These are phyloP conservation scores for Calameuta filiformis DNA, from an alignment of 2,888 invertebrate genomes.

Conservation along the genomic window DNA sequence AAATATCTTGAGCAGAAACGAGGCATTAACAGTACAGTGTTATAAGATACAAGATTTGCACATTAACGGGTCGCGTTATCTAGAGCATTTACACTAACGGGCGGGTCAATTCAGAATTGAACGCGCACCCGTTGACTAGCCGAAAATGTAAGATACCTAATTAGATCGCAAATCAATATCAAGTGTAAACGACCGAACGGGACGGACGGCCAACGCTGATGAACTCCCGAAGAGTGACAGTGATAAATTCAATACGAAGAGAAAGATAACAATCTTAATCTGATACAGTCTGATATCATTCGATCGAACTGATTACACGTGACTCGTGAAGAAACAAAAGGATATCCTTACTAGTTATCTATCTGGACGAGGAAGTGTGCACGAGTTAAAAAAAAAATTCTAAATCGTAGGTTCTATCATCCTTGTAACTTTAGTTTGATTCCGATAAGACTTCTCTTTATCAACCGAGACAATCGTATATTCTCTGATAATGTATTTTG, in stretches of 20 bases:
- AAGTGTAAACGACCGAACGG: slow-evolving; percentile 25
- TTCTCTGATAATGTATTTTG: not conserved
- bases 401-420: not conserved
- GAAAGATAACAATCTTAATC: not conserved
- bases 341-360: not conserved
- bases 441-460: not conserved
- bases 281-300: not conserved
- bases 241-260: not conserved
- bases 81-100: slow-evolving; percentile 49
- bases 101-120: slow-evolving; percentile 40
- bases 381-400: not conserved
- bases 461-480: not conserved
- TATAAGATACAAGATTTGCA: slow-evolving; percentile 5
- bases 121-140: slow-evolving; percentile 58
- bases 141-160: slow-evolving; percentile 43
- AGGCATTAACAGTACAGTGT: slow-evolving; percentile 27
- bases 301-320: not conserved
- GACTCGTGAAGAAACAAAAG: not conserved
- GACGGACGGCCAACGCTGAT: slow-evolving; percentile 5
- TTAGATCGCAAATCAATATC: slow-evolving; percentile 31
- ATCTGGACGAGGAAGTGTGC: not conserved
- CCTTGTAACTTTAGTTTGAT: not conserved
- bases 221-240: not conserved
- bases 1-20: slow-evolving; percentile 41
- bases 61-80: slow-evolving; percentile 1